Evolutionary conservation across 2,888 invertebrate genomes (phyloP).

Genomic region (Scaptomyza cyrtandrae): DNA sequence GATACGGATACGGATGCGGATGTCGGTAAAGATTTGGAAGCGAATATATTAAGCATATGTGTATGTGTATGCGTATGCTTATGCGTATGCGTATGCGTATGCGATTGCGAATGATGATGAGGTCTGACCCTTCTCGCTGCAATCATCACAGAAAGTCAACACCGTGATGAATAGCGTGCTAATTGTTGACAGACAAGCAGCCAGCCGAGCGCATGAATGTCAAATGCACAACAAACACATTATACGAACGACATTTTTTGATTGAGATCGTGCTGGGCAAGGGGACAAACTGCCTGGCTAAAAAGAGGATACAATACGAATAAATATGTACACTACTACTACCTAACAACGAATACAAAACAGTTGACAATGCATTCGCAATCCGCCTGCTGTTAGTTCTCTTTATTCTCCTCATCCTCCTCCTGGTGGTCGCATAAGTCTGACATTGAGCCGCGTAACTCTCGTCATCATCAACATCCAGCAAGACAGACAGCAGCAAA

Average conservation of each 20-base stretch:
- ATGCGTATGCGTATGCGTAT: not conserved
- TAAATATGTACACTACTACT: conserved; percentile 5
- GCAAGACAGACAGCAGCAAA: conserved; percentile 24
- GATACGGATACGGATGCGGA: conserved; percentile 6
- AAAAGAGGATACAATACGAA: conserved; percentile 47
- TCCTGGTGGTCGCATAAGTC: conserved; percentile 38
- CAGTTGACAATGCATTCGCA: conserved; percentile 47
- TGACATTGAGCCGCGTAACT: conserved; percentile 77
- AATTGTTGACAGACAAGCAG: conserved; percentile 83
- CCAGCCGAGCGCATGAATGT: conserved; percentile 72
- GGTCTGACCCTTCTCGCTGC: conserved; percentile 46
- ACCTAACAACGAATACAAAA: conserved; percentile 33
- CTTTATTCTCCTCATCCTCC: conserved; percentile 14
- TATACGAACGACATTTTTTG: conserved; percentile 56
- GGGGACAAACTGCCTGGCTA: conserved; percentile 21
- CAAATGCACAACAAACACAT: conserved; percentile 71
- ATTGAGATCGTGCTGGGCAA: conserved; percentile 66
- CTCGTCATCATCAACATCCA: conserved; percentile 56
- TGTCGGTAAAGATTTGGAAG: conserved; percentile 4
- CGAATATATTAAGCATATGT: conserved; percentile 1
- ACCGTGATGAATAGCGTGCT: conserved; percentile 84
- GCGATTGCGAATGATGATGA: conserved; percentile 21
- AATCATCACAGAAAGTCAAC: conserved; percentile 47
- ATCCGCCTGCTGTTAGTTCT: conserved; percentile 18
- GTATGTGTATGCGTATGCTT: not conserved